Evolutionary conservation across 2,797 vertebrate genomes (phyloP), one percentile per base, ranked within the genome.

Genomic region (Merluccius polli): DNA sequence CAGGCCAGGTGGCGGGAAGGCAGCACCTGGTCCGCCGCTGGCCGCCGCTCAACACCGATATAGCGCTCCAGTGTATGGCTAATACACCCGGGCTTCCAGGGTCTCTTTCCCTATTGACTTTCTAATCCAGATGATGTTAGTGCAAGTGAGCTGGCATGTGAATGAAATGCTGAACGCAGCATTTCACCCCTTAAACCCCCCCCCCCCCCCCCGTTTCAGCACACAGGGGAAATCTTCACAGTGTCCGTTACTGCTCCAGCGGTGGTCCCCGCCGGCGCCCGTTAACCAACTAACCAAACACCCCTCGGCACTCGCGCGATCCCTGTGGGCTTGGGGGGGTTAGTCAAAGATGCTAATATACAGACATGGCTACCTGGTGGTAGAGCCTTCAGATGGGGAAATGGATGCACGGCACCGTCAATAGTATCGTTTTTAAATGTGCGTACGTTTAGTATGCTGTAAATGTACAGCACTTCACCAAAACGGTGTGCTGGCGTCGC

Each of bases 11-110:
- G 9, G 41, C 76, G 84, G 74, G 83, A 84, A 75, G 76, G 73
- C 78, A 72, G 29, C 86, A 87, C 71, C 82, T 85, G 84, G 36
- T 44, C 76, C 70, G 41, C 70, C 30, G 73, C 29, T 74, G 21
- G 30, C 77, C 31, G 31, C 77, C 52, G 72, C 74, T 59, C 70
- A 27, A 75, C 0, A 1, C 44, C 76, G 78, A 77, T 41, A 77
- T 41, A 70, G 76, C 68, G 21, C 75, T 75, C 30, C 65, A 78
- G 77, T 76, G 71, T 72, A 74, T 12, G 12, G 73, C 72, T 78
- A 38, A 73, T 71, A 75, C 82, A 63, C 75, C 52, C 16, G 72
- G 71, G 79, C 81, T 74, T 75, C 73, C 73, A 32, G 79, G 76
- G 52, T 71, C 70, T 71, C 74, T 78, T 27, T 36, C 33, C 74